These are phyloP conservation scores for Simalia tracyae DNA, from an alignment of 2,797 vertebrate species.

Conservation along the genomic window DNA sequence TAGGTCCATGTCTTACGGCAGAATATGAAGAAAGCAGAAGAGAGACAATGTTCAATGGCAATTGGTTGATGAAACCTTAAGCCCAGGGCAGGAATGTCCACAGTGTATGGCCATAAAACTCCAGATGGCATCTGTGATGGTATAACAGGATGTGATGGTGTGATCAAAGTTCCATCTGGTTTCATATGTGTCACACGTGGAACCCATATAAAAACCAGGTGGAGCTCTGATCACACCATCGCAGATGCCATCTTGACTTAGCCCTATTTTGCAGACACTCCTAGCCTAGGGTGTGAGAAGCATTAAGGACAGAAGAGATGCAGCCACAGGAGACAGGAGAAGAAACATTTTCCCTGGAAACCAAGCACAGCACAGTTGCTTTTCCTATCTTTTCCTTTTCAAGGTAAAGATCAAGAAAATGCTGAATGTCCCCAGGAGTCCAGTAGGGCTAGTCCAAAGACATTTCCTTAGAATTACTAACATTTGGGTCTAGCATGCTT, in stretches of 20 bases:
- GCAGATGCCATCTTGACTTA: background rate
- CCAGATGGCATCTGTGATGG: background rate
- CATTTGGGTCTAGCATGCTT: background rate
- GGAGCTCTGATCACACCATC: background rate
- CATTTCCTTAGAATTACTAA: background rate
- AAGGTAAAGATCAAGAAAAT: constrained; percentile 38
- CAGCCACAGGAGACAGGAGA: background rate
- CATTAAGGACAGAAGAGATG: background rate
- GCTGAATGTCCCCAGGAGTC: constrained; percentile 39
- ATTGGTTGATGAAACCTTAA: constrained; percentile 4
- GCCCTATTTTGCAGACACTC: background rate
- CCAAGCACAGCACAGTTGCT: constrained; percentile 32
- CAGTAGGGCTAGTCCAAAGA: background rate
- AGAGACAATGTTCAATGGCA: constrained; percentile 31
- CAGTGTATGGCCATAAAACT: background rate
- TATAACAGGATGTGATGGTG: background rate
- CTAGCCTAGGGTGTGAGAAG: background rate
- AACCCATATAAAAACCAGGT: background rate
- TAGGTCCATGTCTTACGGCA: background rate
- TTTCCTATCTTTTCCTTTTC: background rate
- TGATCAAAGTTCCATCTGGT: background rate
- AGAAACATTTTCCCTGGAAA: constrained; percentile 12
- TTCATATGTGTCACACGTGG: background rate
- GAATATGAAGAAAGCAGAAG: rapidly evolving
- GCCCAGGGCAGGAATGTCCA: background rate